Conservation (phyloP, 1,140 invertebrate species). For the Dolichoris vasculosae region DNA sequence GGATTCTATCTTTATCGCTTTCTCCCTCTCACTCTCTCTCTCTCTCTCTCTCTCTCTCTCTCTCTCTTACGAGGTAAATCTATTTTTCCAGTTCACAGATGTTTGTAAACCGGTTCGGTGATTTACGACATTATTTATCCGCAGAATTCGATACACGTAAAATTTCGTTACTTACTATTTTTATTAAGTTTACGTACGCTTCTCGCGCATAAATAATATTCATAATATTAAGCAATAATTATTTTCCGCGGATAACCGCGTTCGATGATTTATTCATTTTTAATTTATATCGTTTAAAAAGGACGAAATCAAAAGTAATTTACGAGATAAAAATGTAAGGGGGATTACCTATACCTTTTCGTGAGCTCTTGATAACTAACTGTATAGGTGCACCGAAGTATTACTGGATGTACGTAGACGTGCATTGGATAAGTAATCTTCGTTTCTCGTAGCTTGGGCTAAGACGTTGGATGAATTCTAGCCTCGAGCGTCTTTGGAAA, state of each 20-base stretch:
- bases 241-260: not conserved
- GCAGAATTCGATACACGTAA: not conserved
- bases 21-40: too few relatives aligned
- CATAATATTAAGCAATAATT: not conserved
- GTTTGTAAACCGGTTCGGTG: slow-evolving; percentile 13
- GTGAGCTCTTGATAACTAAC: not conserved
- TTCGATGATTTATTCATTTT: not conserved
- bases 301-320: not conserved
- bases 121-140: not conserved
- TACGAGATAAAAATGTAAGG: not conserved
- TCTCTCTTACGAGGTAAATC: not conserved
- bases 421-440: not conserved
- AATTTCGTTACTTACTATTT: not conserved
- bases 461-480: not conserved
- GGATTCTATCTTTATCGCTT: not conserved
- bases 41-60: not conserved
- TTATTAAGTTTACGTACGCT: not conserved
- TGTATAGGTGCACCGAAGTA: not conserved
- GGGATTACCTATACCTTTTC: not conserved
- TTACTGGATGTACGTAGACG: not conserved
- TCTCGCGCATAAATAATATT: not conserved
- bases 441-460: not conserved
- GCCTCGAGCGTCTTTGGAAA: not conserved
- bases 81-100: not conserved
- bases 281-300: not conserved